phyloP scores from a whole-genome alignment of 1,140 invertebrate genomes.

The Listronotus oregonensis region DNA sequence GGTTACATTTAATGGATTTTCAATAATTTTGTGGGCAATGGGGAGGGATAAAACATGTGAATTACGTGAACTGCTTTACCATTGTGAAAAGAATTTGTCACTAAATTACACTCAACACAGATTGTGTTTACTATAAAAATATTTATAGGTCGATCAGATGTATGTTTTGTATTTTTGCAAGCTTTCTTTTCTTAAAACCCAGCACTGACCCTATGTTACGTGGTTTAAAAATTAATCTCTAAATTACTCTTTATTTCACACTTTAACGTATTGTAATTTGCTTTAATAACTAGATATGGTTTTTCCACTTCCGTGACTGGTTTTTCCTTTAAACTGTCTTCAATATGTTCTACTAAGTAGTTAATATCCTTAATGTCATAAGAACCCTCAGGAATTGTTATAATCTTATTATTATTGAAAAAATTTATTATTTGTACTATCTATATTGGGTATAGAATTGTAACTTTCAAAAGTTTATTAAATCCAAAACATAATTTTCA shows the following conservation, averaged over 20 bases:
- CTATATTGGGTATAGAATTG: slow-evolving; percentile 7
- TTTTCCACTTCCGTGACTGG: background rate
- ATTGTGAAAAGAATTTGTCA: slow-evolving; percentile 47
- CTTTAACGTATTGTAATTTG: slow-evolving; percentile 43
- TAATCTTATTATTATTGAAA: background rate
- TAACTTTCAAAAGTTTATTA: slow-evolving; percentile 6
- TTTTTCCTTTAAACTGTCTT: background rate
- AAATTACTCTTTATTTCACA: slow-evolving; percentile 18
- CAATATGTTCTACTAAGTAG: background rate
- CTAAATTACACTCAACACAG: slow-evolving; percentile 40
- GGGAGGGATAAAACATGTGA: slow-evolving; percentile 48
- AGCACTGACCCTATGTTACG: too few relatives aligned
- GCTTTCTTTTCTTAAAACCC: too few relatives aligned
- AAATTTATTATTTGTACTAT: slow-evolving; percentile 6
- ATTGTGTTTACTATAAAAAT: too few relatives aligned
- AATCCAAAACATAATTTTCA: slow-evolving; percentile 4
- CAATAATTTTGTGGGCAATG: slow-evolving; percentile 42
- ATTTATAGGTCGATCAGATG: too few relatives aligned
- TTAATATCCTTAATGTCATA: slow-evolving; percentile 12
- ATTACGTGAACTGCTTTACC: slow-evolving; percentile 43
- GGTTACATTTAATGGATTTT: slow-evolving; percentile 46
- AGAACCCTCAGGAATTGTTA: slow-evolving; percentile 3
- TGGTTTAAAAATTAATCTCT: too few relatives aligned
- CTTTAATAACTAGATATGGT: slow-evolving; percentile 18
- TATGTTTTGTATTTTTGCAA: too few relatives aligned